These are phyloP conservation scores for Drosophila merina DNA, from an alignment of 2,888 invertebrate species.

Conservation along the genomic window DNA sequence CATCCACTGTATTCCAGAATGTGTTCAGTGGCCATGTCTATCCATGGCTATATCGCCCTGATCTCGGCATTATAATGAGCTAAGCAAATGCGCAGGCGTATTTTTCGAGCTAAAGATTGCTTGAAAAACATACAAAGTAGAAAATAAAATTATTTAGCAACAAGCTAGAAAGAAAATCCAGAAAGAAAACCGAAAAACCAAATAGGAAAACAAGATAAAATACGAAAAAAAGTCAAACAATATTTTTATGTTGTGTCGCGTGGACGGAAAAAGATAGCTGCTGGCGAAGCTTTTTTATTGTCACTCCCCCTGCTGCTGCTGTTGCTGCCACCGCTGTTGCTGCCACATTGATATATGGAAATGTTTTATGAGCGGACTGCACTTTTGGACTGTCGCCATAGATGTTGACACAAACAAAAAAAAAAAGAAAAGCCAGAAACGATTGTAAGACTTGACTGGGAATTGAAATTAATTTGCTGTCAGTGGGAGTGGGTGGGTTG, in stretches of 20 bases:
- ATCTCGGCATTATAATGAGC: slow-evolving; percentile 37
- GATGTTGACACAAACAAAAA: slow-evolving; percentile 31
- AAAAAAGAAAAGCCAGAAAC: slow-evolving; percentile 17
- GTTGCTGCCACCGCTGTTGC: not conserved
- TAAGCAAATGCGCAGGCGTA: slow-evolving; percentile 52
- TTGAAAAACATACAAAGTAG: slow-evolving; percentile 34
- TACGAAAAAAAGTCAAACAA: slow-evolving; percentile 24
- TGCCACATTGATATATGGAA: slow-evolving; percentile 55
- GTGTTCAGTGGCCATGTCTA: slow-evolving; percentile 22
- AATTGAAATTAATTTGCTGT: slow-evolving; percentile 75
- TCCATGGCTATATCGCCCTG: slow-evolving; percentile 5
- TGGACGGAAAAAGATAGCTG: slow-evolving; percentile 53
- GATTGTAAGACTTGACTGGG: slow-evolving; percentile 69
- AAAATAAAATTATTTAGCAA: slow-evolving; percentile 45
- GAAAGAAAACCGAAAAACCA: no score
- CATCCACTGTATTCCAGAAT: slow-evolving; percentile 20
- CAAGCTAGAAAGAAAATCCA: slow-evolving; percentile 15
- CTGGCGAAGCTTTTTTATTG: slow-evolving; percentile 17
- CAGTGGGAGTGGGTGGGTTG: not conserved
- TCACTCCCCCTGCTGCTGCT: not conserved
- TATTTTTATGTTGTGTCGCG: slow-evolving; percentile 60
- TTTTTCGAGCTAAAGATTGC: slow-evolving; percentile 37
- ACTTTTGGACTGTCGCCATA: slow-evolving; percentile 41
- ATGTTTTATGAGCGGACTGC: slow-evolving; percentile 47
- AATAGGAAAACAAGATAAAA: no score